Percentiles rank a stretch among this genome's conserved stretches.
Conservation (phyloP, 2,888 invertebrate species). For the Epistrophe eligans region DNA sequence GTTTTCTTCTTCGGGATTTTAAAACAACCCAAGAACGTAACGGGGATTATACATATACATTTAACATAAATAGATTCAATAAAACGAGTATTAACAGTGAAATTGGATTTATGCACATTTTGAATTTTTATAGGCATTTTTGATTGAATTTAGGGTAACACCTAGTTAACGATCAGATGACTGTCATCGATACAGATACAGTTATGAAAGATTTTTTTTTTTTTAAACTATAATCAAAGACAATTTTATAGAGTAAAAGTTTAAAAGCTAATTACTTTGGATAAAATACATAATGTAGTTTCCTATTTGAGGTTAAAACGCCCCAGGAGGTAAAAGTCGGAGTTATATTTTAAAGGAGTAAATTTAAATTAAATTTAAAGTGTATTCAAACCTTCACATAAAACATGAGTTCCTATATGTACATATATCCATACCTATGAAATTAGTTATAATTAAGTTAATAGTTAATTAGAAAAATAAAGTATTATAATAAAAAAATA, state of each 20-base stretch:
- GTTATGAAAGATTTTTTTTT: constrained; percentile 2
- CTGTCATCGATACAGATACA: constrained; percentile 26
- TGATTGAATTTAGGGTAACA: constrained; percentile 59
- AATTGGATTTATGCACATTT: constrained; percentile 47
- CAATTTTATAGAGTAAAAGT: not conserved
- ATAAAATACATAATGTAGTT: not conserved
- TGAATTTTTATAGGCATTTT: constrained; percentile 35
- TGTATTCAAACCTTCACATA: not conserved
- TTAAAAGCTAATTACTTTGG: not conserved
- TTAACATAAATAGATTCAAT: constrained; percentile 8
- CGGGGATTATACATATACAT: constrained; percentile 30
- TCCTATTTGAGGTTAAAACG: not conserved
- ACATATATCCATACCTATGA: not conserved
- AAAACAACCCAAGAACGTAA: constrained; percentile 44
- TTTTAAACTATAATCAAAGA: not conserved
- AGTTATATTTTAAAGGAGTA: not conserved
- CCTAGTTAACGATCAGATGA: constrained; percentile 59
- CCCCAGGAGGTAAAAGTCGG: constrained; percentile 1
- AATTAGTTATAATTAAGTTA: not conserved
- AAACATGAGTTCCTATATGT: not conserved
- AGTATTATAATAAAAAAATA: too few relatives aligned
- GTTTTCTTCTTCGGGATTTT: constrained; percentile 10
- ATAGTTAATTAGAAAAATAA: too few relatives aligned
- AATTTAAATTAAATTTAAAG: not conserved
- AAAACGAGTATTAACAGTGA: constrained; percentile 35